Base-by-base conservation (phyloP, 2,888 invertebrate genomes). In the Leptarthrus brevirostris region DNA sequence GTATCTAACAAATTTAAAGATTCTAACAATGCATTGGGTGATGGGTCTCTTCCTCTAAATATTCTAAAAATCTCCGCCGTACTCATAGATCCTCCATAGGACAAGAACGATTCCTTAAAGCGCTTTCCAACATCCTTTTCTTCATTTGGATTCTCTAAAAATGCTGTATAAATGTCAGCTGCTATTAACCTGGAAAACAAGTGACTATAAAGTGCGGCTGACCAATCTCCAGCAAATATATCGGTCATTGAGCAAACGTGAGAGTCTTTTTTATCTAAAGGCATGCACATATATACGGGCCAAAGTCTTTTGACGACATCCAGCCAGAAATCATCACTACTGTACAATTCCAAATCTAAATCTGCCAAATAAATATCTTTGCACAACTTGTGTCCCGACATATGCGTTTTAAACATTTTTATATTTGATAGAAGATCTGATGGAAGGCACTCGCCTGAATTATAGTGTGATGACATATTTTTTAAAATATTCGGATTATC, bases 31-130 rank as follows among this genome's bases (percentile, higher is more conserved):
- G 95, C 94, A 81, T 93, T 91, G 0, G 93, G 91, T 1, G 93
- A 93, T 0, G 97, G 97, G 86, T 98, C 97, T 64, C 97, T 88
- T 0, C 97, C 97, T 76, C 95, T 88, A 85, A 97, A 98, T 81
- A 92, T 89, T 74, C 97, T 88, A 85, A 98, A 98, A 4, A 95
- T 90, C 86, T 97, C 94, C 76, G 89, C 90, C 0, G 95, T 91
- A 77, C 93, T 90, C 77, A 91, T 89, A 76, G 92, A 91, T 2
- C 97, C 96, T 5, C 96, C 96, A 2, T 90, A 87, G 0, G 93
- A 88, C 76, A 98, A 87, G 85, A 93, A 95, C 1, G 95, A 95
- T 74, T 94, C 91, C 78, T 93, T 89, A 81, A 93, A 96, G 75
- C 93, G 87, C 79, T 87, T 88, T 0, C 92, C 54, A 40, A 54